phyloP scores from a whole-genome alignment of 2,797 vertebrate genomes.

The Chaunax sp. region DNA sequence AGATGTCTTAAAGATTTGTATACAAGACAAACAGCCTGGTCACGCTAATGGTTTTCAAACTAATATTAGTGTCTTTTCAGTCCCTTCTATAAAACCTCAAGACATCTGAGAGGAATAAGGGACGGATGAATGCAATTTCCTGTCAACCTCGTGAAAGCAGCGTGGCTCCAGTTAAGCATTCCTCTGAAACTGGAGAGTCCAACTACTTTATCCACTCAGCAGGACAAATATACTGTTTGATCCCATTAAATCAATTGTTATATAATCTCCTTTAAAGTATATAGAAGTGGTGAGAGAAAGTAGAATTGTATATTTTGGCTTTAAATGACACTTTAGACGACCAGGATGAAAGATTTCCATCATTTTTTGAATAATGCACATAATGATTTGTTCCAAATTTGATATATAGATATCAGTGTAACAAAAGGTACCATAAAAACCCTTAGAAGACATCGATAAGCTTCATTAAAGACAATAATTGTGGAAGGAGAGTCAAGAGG shows the following conservation, averaged over 20 bases:
- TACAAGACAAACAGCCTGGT: background rate
- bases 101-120: constrained; percentile 14
- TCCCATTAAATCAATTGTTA: constrained; percentile 34
- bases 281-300: background rate
- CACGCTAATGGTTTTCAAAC: background rate
- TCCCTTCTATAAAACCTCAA: constrained; percentile 26
- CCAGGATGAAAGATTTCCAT: constrained; percentile 40
- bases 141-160: constrained; percentile 51
- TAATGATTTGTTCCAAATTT: constrained; percentile 18
- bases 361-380: background rate
- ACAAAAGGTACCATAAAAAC: background rate
- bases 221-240: constrained; percentile 46
- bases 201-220: constrained; percentile 34
- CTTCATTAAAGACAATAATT: background rate
- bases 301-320: constrained; percentile 21
- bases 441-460: background rate
- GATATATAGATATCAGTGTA: constrained; percentile 2
- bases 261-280: background rate
- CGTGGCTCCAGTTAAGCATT: constrained; percentile 60
- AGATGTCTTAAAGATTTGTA: constrained; percentile 1
- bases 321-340: constrained; percentile 28
- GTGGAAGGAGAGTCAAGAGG: too few relatives aligned
- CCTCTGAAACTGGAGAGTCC: constrained; percentile 48
- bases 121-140: constrained; percentile 63
- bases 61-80: constrained; percentile 6